Percentiles rank a stretch among this genome's conserved stretches.
Conservation (phyloP, 2,113 vertebrate species). For the Lamprotornis superbus region DNA sequence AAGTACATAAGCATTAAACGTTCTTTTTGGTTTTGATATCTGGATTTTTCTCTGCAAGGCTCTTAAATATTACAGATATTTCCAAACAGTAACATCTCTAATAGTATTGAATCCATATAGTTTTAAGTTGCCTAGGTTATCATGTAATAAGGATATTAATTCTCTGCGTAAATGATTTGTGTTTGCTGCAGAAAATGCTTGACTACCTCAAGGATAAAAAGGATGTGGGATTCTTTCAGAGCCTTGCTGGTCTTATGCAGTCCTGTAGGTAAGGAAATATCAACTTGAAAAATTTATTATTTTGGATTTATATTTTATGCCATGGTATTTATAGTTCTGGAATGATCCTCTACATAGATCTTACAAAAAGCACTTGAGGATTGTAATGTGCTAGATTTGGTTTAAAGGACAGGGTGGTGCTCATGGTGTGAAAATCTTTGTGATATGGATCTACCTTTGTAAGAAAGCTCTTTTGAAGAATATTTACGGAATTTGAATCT, state of each 20-base stretch:
- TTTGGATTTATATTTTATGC: not conserved
- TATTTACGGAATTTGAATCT: not conserved
- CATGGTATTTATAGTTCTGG: not conserved
- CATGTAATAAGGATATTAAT: not conserved
- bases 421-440: not conserved
- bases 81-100: not conserved
- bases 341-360: not conserved
- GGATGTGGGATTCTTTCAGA: constrained; percentile 96
- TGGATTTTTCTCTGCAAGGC: not conserved
- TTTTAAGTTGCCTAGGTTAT: not conserved
- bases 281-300: not conserved
- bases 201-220: constrained; percentile 97
- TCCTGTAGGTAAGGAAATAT: constrained; percentile 86
- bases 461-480: not conserved
- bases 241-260: constrained; percentile 95
- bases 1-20: not conserved
- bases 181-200: constrained; percentile 89
- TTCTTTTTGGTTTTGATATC: not conserved
- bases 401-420: not conserved
- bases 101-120: not conserved
- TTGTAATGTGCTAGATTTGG: not conserved
- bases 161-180: not conserved
- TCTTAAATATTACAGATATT: not conserved
- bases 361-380: not conserved
- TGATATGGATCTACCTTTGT: not conserved